These are phyloP conservation scores for Acrossocheilus wenchowensis DNA, from an alignment of 2,797 vertebrate species.

Conservation along the genomic window DNA sequence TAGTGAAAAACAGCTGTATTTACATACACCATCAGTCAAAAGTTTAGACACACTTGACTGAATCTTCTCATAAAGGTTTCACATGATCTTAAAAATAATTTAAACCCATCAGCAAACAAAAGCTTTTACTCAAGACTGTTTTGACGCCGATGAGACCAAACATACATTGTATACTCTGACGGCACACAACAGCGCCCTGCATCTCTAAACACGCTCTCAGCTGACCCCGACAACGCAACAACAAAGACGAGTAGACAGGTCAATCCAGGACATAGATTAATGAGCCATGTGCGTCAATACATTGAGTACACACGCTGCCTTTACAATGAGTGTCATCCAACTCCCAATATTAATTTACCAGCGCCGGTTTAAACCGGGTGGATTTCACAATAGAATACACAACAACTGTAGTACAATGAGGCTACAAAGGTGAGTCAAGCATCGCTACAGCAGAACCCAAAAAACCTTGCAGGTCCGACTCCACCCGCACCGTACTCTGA, in stretches of 20 bases:
- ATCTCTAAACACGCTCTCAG: conserved; percentile 35
- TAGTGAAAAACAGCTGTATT: background rate
- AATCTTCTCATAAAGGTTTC: conserved; percentile 4
- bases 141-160: conserved; percentile 25
- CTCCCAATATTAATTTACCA: conserved; percentile 38
- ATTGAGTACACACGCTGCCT: conserved; percentile 15
- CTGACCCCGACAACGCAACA: conserved; percentile 39
- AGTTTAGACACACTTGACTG: conserved; percentile 2
- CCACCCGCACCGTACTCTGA: background rate
- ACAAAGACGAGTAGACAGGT: conserved; percentile 33
- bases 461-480: background rate
- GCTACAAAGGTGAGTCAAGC: background rate
- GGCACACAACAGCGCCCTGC: conserved; percentile 37
- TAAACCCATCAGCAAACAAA: conserved; percentile 54
- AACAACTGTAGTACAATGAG: conserved; percentile 21
- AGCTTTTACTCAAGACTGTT: conserved; percentile 44
- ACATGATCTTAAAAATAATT: conserved; percentile 27
- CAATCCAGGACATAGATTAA: conserved; percentile 42
- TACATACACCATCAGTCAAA: conserved; percentile 2
- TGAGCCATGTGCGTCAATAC: conserved; percentile 37
- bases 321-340: conserved; percentile 37
- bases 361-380: conserved; percentile 14
- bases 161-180: conserved; percentile 37
- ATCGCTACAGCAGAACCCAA: background rate
- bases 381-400: conserved; percentile 24